Evolutionary conservation across 1,140 invertebrate species (phyloP).

Genomic region (Lepeophtheirus salmonis): DNA sequence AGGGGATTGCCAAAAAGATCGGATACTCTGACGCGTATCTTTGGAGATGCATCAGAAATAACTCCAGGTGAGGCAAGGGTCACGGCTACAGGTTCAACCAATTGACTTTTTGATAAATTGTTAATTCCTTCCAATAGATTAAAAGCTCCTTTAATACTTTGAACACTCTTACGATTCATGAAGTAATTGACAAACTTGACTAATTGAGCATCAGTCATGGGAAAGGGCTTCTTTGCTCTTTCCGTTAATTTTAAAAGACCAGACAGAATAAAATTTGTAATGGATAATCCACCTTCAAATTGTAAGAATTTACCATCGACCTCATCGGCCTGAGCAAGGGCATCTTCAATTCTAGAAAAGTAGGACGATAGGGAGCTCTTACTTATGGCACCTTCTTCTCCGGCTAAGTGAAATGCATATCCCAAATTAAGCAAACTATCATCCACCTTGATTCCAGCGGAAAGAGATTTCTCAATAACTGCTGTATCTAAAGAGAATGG

Average conservation of each 20-base stretch:
- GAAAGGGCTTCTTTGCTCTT: slow-evolving; percentile 44
- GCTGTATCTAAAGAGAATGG: slow-evolving; percentile 29
- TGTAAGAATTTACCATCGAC: slow-evolving; percentile 66
- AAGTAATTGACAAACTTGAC: slow-evolving; percentile 82
- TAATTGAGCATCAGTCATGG: slow-evolving; percentile 52
- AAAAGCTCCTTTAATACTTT: slow-evolving; percentile 56
- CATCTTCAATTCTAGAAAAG: slow-evolving; percentile 63
- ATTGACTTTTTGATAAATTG: slow-evolving; percentile 42
- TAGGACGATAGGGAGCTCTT: slow-evolving; percentile 37
- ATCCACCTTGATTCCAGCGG: slow-evolving; percentile 50
- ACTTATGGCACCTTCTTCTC: slow-evolving; percentile 22
- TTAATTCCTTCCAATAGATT: slow-evolving; percentile 57
- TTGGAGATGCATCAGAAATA: slow-evolving; percentile 46
- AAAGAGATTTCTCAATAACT: slow-evolving; percentile 39
- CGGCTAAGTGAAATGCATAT: slow-evolving; percentile 10
- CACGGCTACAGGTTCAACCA: slow-evolving; percentile 50
- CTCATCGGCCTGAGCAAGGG: slow-evolving; percentile 83
- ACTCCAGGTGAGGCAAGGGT: slow-evolving; percentile 48
- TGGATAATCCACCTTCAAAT: slow-evolving; percentile 71
- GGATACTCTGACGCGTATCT: slow-evolving; percentile 51
- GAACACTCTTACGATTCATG: slow-evolving; percentile 67
- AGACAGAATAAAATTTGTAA: slow-evolving; percentile 42
- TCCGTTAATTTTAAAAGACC: slow-evolving; percentile 51
- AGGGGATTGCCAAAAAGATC: slow-evolving; percentile 63
- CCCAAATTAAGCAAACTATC: slow-evolving; percentile 47